Evolutionary conservation across 30 jellyfish, hydroid and myxozoan genomes (phyloP).

Genomic region (Turritopsis dohrnii): DNA sequence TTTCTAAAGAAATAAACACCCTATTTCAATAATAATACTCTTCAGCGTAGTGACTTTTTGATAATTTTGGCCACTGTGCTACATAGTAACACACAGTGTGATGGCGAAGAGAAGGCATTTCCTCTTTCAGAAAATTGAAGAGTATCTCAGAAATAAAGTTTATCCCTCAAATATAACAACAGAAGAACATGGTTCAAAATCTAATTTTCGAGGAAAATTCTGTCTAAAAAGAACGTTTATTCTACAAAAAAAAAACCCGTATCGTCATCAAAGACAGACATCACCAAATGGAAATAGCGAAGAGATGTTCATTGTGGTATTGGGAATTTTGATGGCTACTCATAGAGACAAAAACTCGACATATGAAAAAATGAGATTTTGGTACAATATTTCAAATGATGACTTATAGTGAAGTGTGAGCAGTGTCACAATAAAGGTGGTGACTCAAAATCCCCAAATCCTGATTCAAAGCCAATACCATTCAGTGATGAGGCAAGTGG

Average conservation of each 20-base stretch:
- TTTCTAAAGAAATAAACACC: no score
- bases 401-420: neutral
- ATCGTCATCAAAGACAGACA: neutral
- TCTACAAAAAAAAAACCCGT: neutral
- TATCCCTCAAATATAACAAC: neutral
- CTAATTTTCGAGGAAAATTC: conserved; percentile 7
- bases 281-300: neutral
- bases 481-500: neutral
- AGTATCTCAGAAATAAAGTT: neutral
- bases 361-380: neutral
- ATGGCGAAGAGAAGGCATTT: conserved; percentile 30
- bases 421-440: neutral
- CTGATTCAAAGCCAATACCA: neutral
- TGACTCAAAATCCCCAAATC: neutral
- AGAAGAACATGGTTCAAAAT: conserved; percentile 10
- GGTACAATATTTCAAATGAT: neutral
- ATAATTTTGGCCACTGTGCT: no score
- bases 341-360: neutral
- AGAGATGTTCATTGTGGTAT: neutral
- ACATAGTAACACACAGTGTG: neutral
- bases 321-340: neutral
- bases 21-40: no score
- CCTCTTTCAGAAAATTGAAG: conserved; percentile 15
- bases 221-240: conserved; percentile 5
- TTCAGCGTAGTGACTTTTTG: no score